phyloP scores from a whole-genome alignment of 2,113 vertebrate genomes.

The Himantopus leucocephalus region DNA sequence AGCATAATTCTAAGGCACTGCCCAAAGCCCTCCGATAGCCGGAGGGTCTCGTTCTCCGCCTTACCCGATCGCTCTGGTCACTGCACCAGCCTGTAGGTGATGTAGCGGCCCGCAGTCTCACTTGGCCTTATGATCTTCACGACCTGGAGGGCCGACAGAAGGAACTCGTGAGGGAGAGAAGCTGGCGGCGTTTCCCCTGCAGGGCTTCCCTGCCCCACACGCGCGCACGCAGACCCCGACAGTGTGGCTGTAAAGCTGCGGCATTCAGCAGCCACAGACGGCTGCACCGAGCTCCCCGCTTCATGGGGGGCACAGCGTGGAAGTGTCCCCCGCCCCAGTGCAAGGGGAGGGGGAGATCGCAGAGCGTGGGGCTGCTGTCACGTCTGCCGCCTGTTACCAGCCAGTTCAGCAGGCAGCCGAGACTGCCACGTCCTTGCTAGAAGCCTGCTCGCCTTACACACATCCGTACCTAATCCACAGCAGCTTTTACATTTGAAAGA shows the following conservation, averaged over 20 bases:
- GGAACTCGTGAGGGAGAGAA: neutral
- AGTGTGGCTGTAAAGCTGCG: neutral
- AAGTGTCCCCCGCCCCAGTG: too few relatives aligned
- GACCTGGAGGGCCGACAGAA: slow-evolving; percentile 71
- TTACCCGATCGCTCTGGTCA: slow-evolving; percentile 10
- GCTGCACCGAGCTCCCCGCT: neutral
- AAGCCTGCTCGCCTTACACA: rapidly evolving
- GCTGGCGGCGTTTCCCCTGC: neutral
- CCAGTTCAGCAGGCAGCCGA: too few relatives aligned
- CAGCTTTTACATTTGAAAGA: rapidly evolving
- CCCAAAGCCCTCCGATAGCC: neutral
- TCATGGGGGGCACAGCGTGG: rapidly evolving
- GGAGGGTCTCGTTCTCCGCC: rapidly evolving
- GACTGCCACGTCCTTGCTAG: rapidly evolving
- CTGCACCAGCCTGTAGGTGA: slow-evolving; percentile 97
- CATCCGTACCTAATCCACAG: rapidly evolving
- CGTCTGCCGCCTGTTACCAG: neutral
- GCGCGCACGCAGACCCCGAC: rapidly evolving
- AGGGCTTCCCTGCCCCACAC: neutral
- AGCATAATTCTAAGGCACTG: too few relatives aligned
- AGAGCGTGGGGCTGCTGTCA: neutral
- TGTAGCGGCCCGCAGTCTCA: slow-evolving; percentile 94
- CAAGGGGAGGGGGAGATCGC: too few relatives aligned
- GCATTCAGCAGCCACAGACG: rapidly evolving
- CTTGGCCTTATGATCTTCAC: slow-evolving; percentile 98